These are phyloP conservation scores for Brachyhypopomus gauderio DNA, from an alignment of 2,113 vertebrate genomes.

Conservation along the genomic window DNA sequence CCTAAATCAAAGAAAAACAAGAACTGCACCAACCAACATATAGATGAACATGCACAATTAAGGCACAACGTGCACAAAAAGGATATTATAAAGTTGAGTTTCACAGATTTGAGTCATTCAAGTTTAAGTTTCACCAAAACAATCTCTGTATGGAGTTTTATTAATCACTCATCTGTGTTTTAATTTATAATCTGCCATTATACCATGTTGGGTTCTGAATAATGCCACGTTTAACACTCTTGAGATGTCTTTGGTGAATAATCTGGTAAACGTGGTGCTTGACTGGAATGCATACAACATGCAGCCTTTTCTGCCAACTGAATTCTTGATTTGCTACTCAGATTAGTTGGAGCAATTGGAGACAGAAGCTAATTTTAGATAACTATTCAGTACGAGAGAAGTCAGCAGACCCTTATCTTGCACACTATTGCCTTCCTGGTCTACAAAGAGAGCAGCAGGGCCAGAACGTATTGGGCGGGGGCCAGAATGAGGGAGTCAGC, in stretches of 20 bases:
- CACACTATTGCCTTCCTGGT: constrained; percentile 1
- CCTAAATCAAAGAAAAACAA: too few relatives aligned
- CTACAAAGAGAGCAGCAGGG: background rate
- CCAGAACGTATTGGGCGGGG: constrained; percentile 1
- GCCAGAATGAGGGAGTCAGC: background rate
- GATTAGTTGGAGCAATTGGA: background rate
- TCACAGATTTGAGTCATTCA: background rate
- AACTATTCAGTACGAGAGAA: background rate
- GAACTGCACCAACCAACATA: too few relatives aligned
- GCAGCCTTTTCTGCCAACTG: background rate
- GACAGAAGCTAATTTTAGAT: background rate
- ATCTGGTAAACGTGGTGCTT: background rate
- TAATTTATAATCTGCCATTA: constrained; percentile 3
- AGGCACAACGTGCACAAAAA: background rate
- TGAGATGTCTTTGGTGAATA: background rate
- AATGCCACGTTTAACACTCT: background rate
- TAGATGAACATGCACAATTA: too few relatives aligned
- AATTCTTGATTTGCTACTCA: constrained; percentile 11
- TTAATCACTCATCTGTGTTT: background rate
- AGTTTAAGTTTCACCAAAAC: background rate
- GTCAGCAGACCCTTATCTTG: background rate
- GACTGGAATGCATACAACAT: constrained; percentile 16
- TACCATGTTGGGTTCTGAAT: background rate
- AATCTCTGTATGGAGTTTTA: background rate
- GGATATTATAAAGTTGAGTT: background rate